Base-by-base conservation (phyloP, 2,888 invertebrate genomes). In the Elysia crispata region DNA sequence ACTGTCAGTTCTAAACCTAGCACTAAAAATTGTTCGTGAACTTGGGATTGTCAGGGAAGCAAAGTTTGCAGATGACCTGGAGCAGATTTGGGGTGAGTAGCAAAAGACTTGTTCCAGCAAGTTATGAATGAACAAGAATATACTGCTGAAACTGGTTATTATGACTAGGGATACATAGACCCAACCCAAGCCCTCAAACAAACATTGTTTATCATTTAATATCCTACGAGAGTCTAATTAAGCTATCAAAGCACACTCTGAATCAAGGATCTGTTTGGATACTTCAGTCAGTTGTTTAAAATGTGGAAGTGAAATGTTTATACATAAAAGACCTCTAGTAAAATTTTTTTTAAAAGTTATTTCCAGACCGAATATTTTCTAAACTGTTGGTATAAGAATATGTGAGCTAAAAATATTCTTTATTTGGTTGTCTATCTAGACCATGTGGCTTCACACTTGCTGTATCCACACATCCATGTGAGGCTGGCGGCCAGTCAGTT, bases 391-490 rank as follows among this genome's bases (percentile, higher is more conserved):
- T 15, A 25, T n/a, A n/a, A n/a, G n/a, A n/a, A n/a, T n/a, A n/a
- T n/a, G n/a, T n/a, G n/a, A n/a, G n/a, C n/a, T n/a, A n/a, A n/a
- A n/a, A n/a, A n/a, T n/a, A n/a, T n/a, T n/a, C n/a, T n/a, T n/a
- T n/a, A n/a, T n/a, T n/a, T n/a, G n/a, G n/a, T 41, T 41, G 41
- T 41, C 41, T 41, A 41, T 41, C 41, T 11, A 91, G 91, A 86
- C 28, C 85, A 87, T 83, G 86, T 89, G 5, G 84, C 87, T 80
- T 72, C 73, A 15, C 94, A 96, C 66, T 91, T 98, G 23, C 95
- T 94, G 0, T 95, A 98, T 91, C 95, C 96, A 20, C 97, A 98
- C 90, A 94, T 95, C 50, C 97, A 97, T 97, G 96, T 98, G 0
- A 94, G 97, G 77, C 93, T 96, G 69, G 94, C 94, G 80, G 94